Conservation (phyloP, 2,113 vertebrate genomes). For the Eonycteris spelaea region DNA sequence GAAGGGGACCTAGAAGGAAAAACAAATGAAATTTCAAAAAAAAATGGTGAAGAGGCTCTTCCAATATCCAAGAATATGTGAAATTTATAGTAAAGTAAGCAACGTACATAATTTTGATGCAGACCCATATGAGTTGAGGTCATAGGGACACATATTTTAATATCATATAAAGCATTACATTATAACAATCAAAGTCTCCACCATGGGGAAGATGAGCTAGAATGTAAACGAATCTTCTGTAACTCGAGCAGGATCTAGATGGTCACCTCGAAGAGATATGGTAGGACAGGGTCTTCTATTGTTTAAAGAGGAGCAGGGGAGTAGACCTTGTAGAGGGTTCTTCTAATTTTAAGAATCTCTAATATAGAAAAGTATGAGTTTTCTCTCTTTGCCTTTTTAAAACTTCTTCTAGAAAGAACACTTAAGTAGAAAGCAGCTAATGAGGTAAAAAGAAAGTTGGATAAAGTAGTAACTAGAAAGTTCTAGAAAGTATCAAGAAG, state of each 20-base stretch:
- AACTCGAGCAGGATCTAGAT: neutral
- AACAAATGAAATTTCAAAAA: neutral
- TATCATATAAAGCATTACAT: neutral
- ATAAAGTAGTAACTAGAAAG: neutral
- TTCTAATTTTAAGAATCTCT: neutral
- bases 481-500: neutral
- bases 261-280: neutral
- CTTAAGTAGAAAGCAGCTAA: neutral
- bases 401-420: neutral
- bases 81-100: neutral
- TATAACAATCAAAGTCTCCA: neutral
- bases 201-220: neutral
- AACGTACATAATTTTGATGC: neutral
- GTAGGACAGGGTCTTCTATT: neutral
- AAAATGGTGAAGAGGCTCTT: neutral
- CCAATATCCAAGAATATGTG: neutral
- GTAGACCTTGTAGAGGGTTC: neutral
- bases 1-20: neutral
- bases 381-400: neutral
- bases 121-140: neutral
- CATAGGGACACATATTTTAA: neutral
- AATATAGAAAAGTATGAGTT: neutral
- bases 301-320: neutral
- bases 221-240: neutral
- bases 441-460: neutral